Conservation (phyloP, 2,888 invertebrate genomes). For the Andrena bucephala region DNA sequence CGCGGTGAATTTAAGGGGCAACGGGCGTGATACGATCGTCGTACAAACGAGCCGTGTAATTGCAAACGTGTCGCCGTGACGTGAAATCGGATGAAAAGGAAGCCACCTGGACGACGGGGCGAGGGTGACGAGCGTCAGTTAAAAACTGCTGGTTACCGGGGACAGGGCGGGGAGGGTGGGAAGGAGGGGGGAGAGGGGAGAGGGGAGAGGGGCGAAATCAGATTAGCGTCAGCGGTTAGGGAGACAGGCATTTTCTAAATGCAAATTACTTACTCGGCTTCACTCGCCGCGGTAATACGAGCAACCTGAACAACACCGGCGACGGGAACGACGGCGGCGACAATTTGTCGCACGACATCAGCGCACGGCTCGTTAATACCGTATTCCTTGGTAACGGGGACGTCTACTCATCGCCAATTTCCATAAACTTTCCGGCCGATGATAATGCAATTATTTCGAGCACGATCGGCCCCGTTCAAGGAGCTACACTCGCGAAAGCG, state of each 20-base stretch:
- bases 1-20: conserved; percentile 48
- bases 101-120: conserved; percentile 14
- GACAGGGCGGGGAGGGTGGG: too few relatives aligned
- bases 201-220: conserved; percentile 42
- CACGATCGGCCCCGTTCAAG: conserved; percentile 62
- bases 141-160: conserved; percentile 62
- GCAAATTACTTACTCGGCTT: conserved; percentile 72
- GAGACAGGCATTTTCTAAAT: conserved; percentile 69
- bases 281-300: conserved; percentile 36
- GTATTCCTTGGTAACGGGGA: conserved; percentile 30
- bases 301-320: conserved; percentile 27
- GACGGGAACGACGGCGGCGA: conserved; percentile 45
- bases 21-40: conserved; percentile 51
- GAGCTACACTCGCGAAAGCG: conserved; percentile 44
- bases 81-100: conserved; percentile 59
- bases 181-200: background rate
- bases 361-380: conserved; percentile 57
- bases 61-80: conserved; percentile 57
- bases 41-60: conserved; percentile 62
- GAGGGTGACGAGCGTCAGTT: conserved; percentile 63
- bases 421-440: conserved; percentile 76
- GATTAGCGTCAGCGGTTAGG: conserved; percentile 62
- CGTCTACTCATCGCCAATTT: conserved; percentile 62
- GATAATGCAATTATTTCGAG: conserved; percentile 77
- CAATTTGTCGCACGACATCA: conserved; percentile 68